A percentile compares a stretch with the other conserved stretches of the same genome.
Conservation (phyloP, 2,797 vertebrate genomes). For the Myotis vivesi region DNA sequence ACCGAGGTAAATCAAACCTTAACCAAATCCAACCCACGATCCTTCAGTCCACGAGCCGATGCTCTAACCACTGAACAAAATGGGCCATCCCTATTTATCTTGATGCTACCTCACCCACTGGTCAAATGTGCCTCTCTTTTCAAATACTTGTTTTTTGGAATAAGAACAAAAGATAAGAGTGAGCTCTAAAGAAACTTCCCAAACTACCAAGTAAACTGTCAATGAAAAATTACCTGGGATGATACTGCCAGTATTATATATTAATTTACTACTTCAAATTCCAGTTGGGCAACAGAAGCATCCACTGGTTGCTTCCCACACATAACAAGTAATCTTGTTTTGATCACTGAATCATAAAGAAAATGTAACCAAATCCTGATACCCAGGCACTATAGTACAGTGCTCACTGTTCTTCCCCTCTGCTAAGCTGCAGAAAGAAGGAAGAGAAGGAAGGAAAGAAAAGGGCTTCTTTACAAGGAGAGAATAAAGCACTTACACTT, state of each 20-base stretch:
- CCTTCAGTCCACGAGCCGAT: too few relatives aligned
- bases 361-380: slow-evolving; percentile 48
- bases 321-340: slow-evolving; percentile 16
- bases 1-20: too few relatives aligned
- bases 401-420: slow-evolving; percentile 44
- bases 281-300: neutral
- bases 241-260: neutral
- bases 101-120: neutral
- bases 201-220: slow-evolving; percentile 18
- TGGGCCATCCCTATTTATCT: neutral
- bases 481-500: slow-evolving; percentile 79
- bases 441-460: slow-evolving; percentile 18
- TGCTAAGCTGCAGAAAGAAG: slow-evolving; percentile 35
- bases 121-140: slow-evolving; percentile 14
- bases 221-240: slow-evolving; percentile 45
- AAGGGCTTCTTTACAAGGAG: slow-evolving; percentile 68
- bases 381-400: neutral
- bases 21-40: too few relatives aligned
- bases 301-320: neutral
- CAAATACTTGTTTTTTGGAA: slow-evolving; percentile 33
- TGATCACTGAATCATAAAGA: slow-evolving; percentile 38
- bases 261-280: slow-evolving; percentile 31
- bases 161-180: slow-evolving; percentile 20
- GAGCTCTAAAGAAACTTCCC: slow-evolving; percentile 31
- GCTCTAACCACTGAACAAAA: too few relatives aligned